A percentile compares a stretch with the other conserved stretches of the same genome.
Conservation (phyloP, 2,797 vertebrate genomes). For the Thamnophis elegans region DNA sequence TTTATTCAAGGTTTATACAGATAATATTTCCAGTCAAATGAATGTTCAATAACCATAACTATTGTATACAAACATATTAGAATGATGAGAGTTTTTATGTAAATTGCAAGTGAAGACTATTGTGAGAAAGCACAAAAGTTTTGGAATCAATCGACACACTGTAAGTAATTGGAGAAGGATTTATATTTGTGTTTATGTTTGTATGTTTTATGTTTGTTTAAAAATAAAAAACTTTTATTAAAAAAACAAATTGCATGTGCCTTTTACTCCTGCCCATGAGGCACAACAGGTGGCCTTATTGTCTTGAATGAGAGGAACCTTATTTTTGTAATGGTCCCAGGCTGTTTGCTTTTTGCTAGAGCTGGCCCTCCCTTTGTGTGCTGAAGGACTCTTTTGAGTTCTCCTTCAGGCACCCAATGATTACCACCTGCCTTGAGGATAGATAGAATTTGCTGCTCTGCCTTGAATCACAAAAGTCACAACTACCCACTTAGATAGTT, state of each 20-base stretch:
- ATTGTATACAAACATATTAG: too few species aligned
- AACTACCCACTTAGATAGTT: not conserved
- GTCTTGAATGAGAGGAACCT: not conserved
- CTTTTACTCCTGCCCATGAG: not conserved
- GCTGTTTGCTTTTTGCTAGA: not conserved
- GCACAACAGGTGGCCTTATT: not conserved
- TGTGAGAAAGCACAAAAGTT: too few species aligned
- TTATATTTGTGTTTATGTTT: too few species aligned
- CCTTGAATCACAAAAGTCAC: not conserved
- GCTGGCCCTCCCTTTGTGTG: not conserved
- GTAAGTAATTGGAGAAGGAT: too few species aligned
- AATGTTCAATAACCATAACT: too few species aligned
- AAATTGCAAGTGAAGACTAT: too few species aligned
- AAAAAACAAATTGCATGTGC: not conserved
- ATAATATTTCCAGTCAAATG: not conserved
- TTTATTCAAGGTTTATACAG: not conserved
- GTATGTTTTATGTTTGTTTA: too few species aligned
- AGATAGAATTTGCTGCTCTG: not conserved
- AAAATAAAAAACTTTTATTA: too few species aligned
- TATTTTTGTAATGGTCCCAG: not conserved
- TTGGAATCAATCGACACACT: too few species aligned
- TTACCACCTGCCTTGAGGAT: not conserved
- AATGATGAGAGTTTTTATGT: too few species aligned
- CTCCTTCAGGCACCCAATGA: too few species aligned
- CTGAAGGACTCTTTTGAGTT: not conserved